Percentiles rank a stretch among this genome's conserved stretches.
Conservation (phyloP, 2,113 vertebrate species). For the Jacana jacana region DNA sequence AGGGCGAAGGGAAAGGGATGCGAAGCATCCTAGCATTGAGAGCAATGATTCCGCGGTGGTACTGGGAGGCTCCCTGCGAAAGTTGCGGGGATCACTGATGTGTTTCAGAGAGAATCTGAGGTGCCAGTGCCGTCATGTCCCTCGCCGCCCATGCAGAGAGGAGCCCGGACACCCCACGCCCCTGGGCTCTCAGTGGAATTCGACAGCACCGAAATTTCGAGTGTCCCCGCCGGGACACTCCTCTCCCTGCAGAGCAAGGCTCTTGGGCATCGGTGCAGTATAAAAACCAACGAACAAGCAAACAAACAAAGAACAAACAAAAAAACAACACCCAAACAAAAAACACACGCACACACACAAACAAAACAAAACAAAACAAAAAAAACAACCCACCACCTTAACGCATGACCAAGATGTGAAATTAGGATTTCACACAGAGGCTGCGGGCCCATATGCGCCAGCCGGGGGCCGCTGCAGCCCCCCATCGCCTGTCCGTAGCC, state of each 20-base stretch:
- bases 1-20: no score
- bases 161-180: background rate
- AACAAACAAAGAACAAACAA: background rate
- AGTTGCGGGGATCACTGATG: fast-evolving
- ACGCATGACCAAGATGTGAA: background rate
- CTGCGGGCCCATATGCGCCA: fast-evolving
- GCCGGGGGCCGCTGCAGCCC: fast-evolving
- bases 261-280: background rate
- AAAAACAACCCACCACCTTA: background rate
- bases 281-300: background rate
- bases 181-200: fast-evolving
- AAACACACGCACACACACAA: no score
- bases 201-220: fast-evolving
- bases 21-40: fast-evolving
- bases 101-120: background rate
- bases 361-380: no score
- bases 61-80: fast-evolving
- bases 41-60: fast-evolving
- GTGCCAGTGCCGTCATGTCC: fast-evolving
- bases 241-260: background rate
- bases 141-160: fast-evolving
- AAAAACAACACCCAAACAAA: background rate
- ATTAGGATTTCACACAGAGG: background rate
- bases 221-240: fast-evolving
- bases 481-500: no score